These are phyloP conservation scores for Drosophila seguyi DNA, from an alignment of 1,140 invertebrate species.

Conservation along the genomic window DNA sequence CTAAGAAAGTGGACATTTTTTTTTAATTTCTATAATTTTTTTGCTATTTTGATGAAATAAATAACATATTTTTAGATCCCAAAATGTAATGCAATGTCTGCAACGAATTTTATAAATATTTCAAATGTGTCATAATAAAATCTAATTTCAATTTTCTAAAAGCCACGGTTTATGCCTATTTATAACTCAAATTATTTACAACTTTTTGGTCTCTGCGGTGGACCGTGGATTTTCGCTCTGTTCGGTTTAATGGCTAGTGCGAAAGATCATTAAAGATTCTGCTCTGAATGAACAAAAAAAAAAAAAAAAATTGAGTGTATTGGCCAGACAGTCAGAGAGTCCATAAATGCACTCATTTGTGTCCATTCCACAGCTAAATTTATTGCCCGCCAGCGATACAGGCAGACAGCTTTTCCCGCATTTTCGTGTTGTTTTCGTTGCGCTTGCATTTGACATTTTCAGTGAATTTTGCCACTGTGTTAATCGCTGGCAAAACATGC, in stretches of 20 bases:
- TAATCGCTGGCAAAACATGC: conserved; percentile 36
- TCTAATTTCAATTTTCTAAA: background rate
- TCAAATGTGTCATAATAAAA: background rate
- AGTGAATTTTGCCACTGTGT: conserved; percentile 38
- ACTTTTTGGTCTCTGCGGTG: conserved; percentile 14
- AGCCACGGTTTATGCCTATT: background rate
- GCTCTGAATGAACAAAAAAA: conserved; percentile 33
- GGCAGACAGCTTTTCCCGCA: conserved; percentile 4
- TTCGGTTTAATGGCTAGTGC: conserved; percentile 25
- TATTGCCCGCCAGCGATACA: conserved; percentile 12
- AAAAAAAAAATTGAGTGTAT: conserved; percentile 21
- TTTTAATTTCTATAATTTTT: no score
- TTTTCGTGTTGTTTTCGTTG: conserved; percentile 22
- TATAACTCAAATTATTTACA: conserved; percentile 14
- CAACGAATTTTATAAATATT: background rate
- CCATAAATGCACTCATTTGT: conserved; percentile 37
- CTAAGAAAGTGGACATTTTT: background rate
- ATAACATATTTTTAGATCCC: background rate
- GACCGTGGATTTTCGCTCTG: conserved; percentile 20
- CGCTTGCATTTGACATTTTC: conserved; percentile 43
- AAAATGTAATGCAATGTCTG: background rate
- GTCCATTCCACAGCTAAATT: conserved; percentile 8
- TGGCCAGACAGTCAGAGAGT: conserved; percentile 8
- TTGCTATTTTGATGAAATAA: background rate
- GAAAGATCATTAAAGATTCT: conserved; percentile 17